phyloP scores from a whole-genome alignment of 2,797 vertebrate genomes.

The Hoplostethus atlanticus region DNA sequence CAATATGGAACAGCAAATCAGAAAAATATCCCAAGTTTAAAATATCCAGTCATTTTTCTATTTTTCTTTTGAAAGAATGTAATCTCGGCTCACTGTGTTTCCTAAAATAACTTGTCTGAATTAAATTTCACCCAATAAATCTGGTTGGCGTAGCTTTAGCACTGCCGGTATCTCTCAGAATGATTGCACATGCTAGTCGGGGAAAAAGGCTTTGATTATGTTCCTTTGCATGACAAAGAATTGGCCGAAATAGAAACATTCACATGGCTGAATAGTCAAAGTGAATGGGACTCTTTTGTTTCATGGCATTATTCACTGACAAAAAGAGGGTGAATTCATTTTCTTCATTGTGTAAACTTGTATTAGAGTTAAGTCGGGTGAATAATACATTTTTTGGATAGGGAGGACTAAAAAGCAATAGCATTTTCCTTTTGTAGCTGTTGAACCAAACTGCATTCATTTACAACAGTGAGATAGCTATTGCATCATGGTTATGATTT shows the following conservation, averaged over 20 bases:
- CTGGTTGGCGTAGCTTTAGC: slow-evolving; percentile 49
- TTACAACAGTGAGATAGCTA: slow-evolving; percentile 28
- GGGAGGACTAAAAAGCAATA: slow-evolving; percentile 14
- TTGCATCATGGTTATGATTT: slow-evolving; percentile 53
- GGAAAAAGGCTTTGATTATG: slow-evolving; percentile 68
- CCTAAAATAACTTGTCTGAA: slow-evolving; percentile 67
- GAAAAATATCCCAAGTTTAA: slow-evolving; percentile 23
- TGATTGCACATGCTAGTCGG: slow-evolving; percentile 60
- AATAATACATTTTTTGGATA: slow-evolving; percentile 27
- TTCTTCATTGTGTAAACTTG: slow-evolving; percentile 65
- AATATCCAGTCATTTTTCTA: slow-evolving; percentile 14
- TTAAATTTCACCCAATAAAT: slow-evolving; percentile 74
- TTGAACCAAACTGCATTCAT: slow-evolving; percentile 49
- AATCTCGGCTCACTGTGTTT: slow-evolving; percentile 45
- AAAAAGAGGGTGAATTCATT: slow-evolving; percentile 56
- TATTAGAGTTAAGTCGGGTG: slow-evolving; percentile 44
- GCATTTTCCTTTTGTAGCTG: slow-evolving; percentile 26
- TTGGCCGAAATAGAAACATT: slow-evolving; percentile 76
- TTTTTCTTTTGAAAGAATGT: slow-evolving; percentile 29
- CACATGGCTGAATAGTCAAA: slow-evolving; percentile 74
- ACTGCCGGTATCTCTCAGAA: slow-evolving; percentile 41
- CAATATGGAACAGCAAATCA: slow-evolving; percentile 10
- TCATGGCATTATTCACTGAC: slow-evolving; percentile 51
- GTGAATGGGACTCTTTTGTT: slow-evolving; percentile 72
- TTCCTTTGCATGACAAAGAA: slow-evolving; percentile 71